Evolutionary conservation across 2,797 vertebrate genomes (phyloP), one percentile per base, ranked within the genome.

Genomic region (Leptatherina wallacei): DNA sequence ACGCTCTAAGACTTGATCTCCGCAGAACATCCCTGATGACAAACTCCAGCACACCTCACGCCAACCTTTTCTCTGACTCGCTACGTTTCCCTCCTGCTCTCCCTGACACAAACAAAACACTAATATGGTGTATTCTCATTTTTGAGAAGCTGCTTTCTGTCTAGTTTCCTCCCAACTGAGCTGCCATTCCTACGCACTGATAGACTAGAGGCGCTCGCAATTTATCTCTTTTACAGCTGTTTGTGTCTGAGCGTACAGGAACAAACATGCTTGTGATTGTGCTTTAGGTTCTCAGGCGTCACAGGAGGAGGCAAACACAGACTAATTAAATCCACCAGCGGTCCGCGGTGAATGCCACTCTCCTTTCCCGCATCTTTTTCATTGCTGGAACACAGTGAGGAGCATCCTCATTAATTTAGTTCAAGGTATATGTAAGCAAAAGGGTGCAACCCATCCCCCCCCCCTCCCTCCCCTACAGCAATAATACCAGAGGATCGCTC

Each of bases 311-410:
- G 88, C 84, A 91, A 91, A 91, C 84, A 87, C 65, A 76, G 63
- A 85, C 91, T 92, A 90, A 94, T 94, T 93, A 90, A 88, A 91
- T 91, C 83, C 82, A 64, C 74, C 77, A 64, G 73, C 60, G 52
- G 69, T 84, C 80, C 82, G 91, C 8, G 32, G 75, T 81, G 91
- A 87, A 81, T 47, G 60, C 44, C 0, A 8, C 65, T 88, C 82
- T 85, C 79, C 77, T 44, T 86, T 87, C 69, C 68, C 69, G 62
- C 72, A 72, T 84, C 81, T 87, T 78, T 68, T 80, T 85, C 82
- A 44, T 87, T 13, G 35, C 83, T 66, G 70, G 75, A 72, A 80
- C 78, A 44, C 86, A 67, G 80, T 65, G 27, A 82, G 85, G 74
- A 63, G 66, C 71, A 84, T 85, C 63, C 83, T 89, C 83, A 83